Base-by-base conservation (phyloP, 37 sponge, comb jelly and placozoan species). In the Oscarella lobularis region DNA sequence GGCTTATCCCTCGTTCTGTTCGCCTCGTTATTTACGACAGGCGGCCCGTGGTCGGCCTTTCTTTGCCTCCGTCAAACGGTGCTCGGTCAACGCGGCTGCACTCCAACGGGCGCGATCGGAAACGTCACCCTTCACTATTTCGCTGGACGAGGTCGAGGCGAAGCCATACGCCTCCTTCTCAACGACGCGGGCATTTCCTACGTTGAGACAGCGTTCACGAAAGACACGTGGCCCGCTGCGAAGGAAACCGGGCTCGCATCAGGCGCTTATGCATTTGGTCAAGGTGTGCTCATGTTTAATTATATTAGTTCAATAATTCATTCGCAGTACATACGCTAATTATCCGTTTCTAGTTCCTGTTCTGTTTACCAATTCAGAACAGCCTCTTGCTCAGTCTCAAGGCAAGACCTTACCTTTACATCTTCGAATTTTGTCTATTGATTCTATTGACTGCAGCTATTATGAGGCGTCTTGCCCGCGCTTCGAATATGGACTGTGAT, bases 191-290 rank as follows among this genome's bases (percentile, higher is more conserved):
- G 38, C 54, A 84, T 68, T 4, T 4, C 29, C 31, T 68, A 68
- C 31, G 33, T 35, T 32, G 71, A 68, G 71, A 68, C 71, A 14
- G 29, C 5, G 29, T 68, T 29, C 31, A 68, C 71, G 29, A 4
- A 14, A 35, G 71, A 68, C 6, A 68, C 71, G 29, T 68, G 71
- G 71, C 71, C 71, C 33, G 71, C 71, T 4, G 73, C 80, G 81
- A 37, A 83, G 81, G 34, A 88, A 67, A 55, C 83, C 81, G 75
- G 74, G 77, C 36, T 83, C 39, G 77, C 83, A 80, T 0, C 81
- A 41, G 77, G 84, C 77, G 85, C 84, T 35, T 6, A 82, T 36
- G 29, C 14, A 38, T 39, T 33, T 9, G 39, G 77, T 39, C 39
- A 37, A 48, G 39, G 74, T 73, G 31, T 40, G 29, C 74, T 41